Base-by-base conservation (phyloP, 2,113 vertebrate genomes). In the Isichthys henryi region DNA sequence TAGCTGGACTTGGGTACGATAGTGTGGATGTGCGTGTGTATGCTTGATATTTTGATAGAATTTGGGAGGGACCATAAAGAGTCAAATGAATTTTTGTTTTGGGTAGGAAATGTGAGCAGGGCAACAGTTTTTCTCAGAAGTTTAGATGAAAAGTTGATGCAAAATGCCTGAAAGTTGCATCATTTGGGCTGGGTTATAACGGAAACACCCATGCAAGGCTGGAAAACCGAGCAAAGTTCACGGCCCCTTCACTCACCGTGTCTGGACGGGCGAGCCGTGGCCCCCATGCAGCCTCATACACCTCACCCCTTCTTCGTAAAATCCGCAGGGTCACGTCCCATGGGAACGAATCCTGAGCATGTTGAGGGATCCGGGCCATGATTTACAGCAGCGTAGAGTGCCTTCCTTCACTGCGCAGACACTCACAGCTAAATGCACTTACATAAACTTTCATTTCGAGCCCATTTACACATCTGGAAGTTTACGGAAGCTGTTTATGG, bases 401-500 rank as follows among this genome's bases (percentile, higher is more conserved):
- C 50, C 43, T 35, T 87, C 19, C n/a, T 56, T 53, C 35, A 35
- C 48, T 53, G 23, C 13, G 50, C 85, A 53, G 85, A 87, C n/a
- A 53, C 83, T 86, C 48, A 86, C 45, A 49, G 43, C 83, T 23
- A 86, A 86, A 86, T 27, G n/a, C 43, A 48, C 83, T 48, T 50
- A 86, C 48, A 49, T 86, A 48, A 86, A 50, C 45, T 86, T 87
- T 87, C 50, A 87, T 87, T 87, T 87, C 50, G 39, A 11, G n/a
- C 23, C n/a, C 48, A 56, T 87, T 87, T 87, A 87, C 27, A 35
- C 85, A 53, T 13, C n/a, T 87, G 85, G 85, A 87, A 31, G 27
- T 87, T 87, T 52, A 87, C 85, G 31, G 85, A 52, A 87, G 11
- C 13, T 5, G 3, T 84, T 87, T 52, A 87, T 35, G 85, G 50